These are phyloP conservation scores for Corythornis cristatus DNA, from an alignment of 2,113 vertebrate species.

Conservation along the genomic window DNA sequence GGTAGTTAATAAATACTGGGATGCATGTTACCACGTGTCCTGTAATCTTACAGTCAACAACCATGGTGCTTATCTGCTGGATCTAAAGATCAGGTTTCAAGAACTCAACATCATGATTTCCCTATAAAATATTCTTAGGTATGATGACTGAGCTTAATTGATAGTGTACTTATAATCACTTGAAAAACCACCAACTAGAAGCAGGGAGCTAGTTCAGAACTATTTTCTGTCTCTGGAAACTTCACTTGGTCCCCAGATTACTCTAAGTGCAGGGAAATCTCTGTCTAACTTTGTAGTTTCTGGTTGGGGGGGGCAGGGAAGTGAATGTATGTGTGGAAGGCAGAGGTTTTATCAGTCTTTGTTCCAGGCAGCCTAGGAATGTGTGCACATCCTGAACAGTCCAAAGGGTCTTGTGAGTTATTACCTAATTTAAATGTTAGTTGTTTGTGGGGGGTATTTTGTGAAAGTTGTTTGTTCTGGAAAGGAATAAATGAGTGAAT, in stretches of 20 bases:
- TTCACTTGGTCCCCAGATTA: not conserved
- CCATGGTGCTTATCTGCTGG: not conserved
- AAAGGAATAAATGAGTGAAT: not conserved
- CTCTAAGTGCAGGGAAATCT: not conserved
- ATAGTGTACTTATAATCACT: not conserved
- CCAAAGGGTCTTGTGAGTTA: not conserved
- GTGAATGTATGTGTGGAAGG: not conserved
- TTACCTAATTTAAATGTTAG: not conserved
- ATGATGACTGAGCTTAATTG: not conserved
- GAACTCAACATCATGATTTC: not conserved
- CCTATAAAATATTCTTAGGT: not conserved
- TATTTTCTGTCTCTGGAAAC: not conserved
- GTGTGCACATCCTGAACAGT: not conserved
- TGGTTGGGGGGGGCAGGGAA: rapidly evolving
- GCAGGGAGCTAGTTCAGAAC: not conserved
- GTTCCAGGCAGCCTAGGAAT: not conserved
- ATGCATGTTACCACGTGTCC: not conserved
- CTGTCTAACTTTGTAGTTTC: not conserved
- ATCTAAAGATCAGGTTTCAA: not conserved
- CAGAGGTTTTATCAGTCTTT: not conserved
- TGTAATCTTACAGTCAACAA: not conserved
- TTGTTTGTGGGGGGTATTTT: not conserved
- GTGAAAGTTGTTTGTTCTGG: not conserved
- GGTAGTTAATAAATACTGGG: not conserved
- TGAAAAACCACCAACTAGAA: rapidly evolving